Base-by-base conservation (phyloP, 23 tunicate genomes). In the Aplidium turbinatum region DNA sequence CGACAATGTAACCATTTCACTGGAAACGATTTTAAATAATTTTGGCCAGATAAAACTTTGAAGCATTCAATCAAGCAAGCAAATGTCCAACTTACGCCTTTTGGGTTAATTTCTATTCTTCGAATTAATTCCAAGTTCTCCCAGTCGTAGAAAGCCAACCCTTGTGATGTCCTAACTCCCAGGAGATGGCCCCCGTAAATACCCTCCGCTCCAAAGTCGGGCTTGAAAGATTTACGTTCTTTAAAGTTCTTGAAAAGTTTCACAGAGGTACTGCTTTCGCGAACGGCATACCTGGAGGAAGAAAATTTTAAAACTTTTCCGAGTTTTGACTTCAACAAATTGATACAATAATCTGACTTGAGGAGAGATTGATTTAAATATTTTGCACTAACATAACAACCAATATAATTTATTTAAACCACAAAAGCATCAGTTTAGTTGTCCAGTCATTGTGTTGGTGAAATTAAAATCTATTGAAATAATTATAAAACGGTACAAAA, bases 171-270 rank as follows among this genome's bases (percentile, higher is more conserved):
- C 42, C 70, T 57, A 33, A 94, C 95, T 28, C 99, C 99, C 35
- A 94, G 82, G 26, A 94, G 58, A 40, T 82, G 82, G 20, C 99
- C 99, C 16, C 89, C 94, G 62, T 21, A 94, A 31, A 94, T 87
- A 3, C 81, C 89, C 46, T 94, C 95, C 25, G 96, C 95, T n/a
- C 99, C 99, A 57, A 94, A 94, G 50, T 94, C 99, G 23, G 99
- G 99, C 53, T 94, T 94, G 70, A 94, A 87, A 9, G 99, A 77
- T 57, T 87, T 84, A 30, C 62, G 42, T 24, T 93, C 98, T 36
- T 94, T 94, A 80, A 82, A 82, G 35, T 94, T 94, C 34, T 86
- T 86, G 62, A 78, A 86, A 6, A 94, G 58, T 38, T 94, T 94
- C 5, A 94, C 45, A 21, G 95, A 34, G 13, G 85, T 70, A 48